Evolutionary conservation across 2,113 vertebrate genomes (phyloP), one percentile per base, ranked within the genome.

Genomic region (Noctilio leporinus): DNA sequence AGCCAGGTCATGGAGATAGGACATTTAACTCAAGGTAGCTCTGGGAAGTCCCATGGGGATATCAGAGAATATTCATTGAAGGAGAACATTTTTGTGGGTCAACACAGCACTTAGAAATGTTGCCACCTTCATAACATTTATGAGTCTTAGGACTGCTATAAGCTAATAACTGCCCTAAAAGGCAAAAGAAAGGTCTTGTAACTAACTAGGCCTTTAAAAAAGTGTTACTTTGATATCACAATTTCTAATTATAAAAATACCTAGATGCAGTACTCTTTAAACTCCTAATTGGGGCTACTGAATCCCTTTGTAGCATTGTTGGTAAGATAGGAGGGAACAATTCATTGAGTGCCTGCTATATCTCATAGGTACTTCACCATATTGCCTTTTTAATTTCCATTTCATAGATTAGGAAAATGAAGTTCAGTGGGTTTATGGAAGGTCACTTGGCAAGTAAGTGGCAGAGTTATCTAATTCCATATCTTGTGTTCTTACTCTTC

Each of bases 381-480:
- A 38, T 53, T 90, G 28, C 65, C 38, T 92, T 67, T 89, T 90
- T 93, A 75, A 19, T 82, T 76, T 72, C 33, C 9, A 59, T 70
- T 94, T 70, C 92, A 59, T 72, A 87, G 76, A 51, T 84, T 69
- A 94, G 69, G 64, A 84, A 90, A 94, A 55, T 49, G 64, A 95
- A 76, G 49, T 35, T 93, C 53, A 76, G 12, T 49, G 65, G 87
- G 30, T 67, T 75, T 83, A 84, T 55, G 22, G 2, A 75, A 69
- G 38, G 40, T 76, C 51, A 80, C n/a, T 73, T 83, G 40, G 83
- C 14, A 24, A 81, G 5, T 93, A 77, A 91, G 47, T 87, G 40
- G 49, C 55, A 94, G 51, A 89, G 10, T 75, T 93, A 33, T 84
- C 57, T 92, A n/a, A 70, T 59, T 77, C 64, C 15, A 59, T n/a